A percentile compares a stretch with the other conserved stretches of the same genome.
Evolutionary conservation across 2,797 vertebrate species (phyloP).

Genomic region (Staurois parvus): DNA sequence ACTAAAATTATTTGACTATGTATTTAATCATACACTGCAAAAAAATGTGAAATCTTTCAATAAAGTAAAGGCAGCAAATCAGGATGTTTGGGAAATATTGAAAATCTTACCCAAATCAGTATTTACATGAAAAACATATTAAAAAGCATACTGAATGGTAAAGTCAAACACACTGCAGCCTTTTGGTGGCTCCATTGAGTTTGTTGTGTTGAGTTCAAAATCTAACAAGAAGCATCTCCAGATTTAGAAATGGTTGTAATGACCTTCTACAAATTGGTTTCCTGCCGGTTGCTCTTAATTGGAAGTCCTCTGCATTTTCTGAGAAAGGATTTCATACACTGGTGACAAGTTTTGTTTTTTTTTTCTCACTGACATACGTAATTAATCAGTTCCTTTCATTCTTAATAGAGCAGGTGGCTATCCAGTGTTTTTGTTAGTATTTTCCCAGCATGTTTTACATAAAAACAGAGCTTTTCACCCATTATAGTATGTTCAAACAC

Average conservation of each 20-base stretch:
- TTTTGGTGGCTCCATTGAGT: conserved; percentile 23
- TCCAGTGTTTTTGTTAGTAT: conserved; percentile 60
- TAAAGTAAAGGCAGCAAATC: neutral
- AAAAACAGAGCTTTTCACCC: conserved; percentile 22
- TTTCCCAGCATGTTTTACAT: conserved; percentile 60
- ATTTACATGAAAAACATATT: conserved; percentile 19
- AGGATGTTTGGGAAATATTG: neutral
- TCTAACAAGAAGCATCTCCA: conserved; percentile 51
- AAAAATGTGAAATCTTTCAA: neutral
- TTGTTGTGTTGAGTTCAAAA: conserved; percentile 5
- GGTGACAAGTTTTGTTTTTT: conserved; percentile 54
- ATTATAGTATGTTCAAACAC: no score
- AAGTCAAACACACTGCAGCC: neutral
- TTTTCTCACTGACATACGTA: conserved; percentile 53
- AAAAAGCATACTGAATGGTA: neutral
- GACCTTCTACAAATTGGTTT: conserved; percentile 57
- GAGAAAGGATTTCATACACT: conserved; percentile 61
- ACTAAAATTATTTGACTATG: neutral
- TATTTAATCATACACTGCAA: conserved; percentile 1
- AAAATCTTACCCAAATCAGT: neutral
- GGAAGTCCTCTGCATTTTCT: conserved; percentile 57
- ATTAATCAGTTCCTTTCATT: conserved; percentile 68
- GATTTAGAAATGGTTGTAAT: conserved; percentile 56
- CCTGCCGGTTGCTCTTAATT: conserved; percentile 54
- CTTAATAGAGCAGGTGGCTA: conserved; percentile 65